Evolutionary conservation across 2,797 vertebrate genomes (phyloP).

Genomic region (Pseudochirops corinnae): DNA sequence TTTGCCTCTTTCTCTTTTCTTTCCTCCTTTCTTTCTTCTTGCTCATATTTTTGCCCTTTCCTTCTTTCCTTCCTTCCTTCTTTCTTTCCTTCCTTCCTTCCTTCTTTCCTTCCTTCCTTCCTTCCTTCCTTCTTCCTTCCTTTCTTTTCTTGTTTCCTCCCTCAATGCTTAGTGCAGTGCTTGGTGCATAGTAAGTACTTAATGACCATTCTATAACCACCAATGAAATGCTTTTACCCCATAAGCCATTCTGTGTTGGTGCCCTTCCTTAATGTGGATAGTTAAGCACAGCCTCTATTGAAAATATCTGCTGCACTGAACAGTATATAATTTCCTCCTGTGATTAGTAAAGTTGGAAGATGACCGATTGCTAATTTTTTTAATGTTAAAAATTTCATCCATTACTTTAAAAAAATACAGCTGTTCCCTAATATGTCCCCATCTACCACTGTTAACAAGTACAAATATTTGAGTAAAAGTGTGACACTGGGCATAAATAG

Average conservation of each 20-base stretch:
- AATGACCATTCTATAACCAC: not conserved
- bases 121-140: too few species aligned
- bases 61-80: too few species aligned
- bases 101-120: too few species aligned
- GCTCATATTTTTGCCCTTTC: too few species aligned
- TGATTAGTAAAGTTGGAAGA: conserved; percentile 29
- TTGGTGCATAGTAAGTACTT: not conserved
- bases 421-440: not conserved
- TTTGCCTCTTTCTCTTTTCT: too few species aligned
- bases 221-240: not conserved
- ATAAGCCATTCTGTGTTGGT: not conserved
- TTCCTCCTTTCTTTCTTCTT: too few species aligned
- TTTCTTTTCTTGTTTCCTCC: too few species aligned
- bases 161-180: not conserved
- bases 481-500: not conserved
- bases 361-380: not conserved
- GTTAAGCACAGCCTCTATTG: conserved; percentile 35
- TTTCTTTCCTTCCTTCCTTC: too few species aligned
- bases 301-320: conserved; percentile 17
- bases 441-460: not conserved
- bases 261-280: conserved; percentile 11
- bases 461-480: not conserved
- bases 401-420: not conserved
- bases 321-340: conserved; percentile 50
- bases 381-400: not conserved